phyloP scores from a whole-genome alignment of 2,113 vertebrate species.

The Lampris incognitus region DNA sequence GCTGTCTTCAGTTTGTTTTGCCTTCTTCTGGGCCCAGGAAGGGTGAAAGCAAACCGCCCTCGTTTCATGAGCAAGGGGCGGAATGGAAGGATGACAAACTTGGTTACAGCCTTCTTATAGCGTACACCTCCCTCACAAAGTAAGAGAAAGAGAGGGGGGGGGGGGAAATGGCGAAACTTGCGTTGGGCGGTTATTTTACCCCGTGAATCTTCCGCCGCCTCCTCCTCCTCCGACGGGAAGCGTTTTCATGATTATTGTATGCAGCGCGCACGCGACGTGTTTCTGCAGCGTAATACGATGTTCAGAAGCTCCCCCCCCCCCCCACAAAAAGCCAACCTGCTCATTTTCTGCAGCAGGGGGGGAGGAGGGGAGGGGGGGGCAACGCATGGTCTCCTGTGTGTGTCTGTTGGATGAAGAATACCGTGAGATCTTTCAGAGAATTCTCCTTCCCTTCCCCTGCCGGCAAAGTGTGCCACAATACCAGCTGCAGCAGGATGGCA shows the following conservation, averaged over 20 bases:
- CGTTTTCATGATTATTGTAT: too few relatives aligned
- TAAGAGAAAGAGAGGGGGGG: too few relatives aligned
- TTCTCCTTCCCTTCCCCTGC: slow-evolving; percentile 62
- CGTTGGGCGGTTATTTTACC: too few relatives aligned
- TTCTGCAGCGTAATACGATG: slow-evolving; percentile 14
- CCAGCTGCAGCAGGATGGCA: slow-evolving; percentile 81
- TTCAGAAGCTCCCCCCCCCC: slow-evolving; percentile 1
- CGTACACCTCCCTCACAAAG: too few relatives aligned
- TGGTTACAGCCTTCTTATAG: too few relatives aligned
- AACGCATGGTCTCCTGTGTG: slow-evolving; percentile 52
- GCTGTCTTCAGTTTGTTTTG: slow-evolving; percentile 1
- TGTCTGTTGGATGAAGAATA: slow-evolving; percentile 56
- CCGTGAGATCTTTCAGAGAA: slow-evolving; percentile 59
- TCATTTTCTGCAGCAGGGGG: slow-evolving; percentile 53
- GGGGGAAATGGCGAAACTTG: too few relatives aligned
- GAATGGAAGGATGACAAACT: too few relatives aligned
- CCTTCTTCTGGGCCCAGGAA: background rate
- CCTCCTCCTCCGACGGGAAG: too few relatives aligned
- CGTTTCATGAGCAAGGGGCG: too few relatives aligned
- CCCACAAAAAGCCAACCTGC: slow-evolving; percentile 62
- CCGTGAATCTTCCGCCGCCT: too few relatives aligned
- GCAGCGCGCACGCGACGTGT: background rate
- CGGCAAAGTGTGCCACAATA: slow-evolving; percentile 70
- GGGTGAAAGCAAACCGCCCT: too few relatives aligned
- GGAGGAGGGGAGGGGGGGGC: background rate